phyloP scores from a whole-genome alignment of 2,888 invertebrate species.

The Thymelicus acteon region DNA sequence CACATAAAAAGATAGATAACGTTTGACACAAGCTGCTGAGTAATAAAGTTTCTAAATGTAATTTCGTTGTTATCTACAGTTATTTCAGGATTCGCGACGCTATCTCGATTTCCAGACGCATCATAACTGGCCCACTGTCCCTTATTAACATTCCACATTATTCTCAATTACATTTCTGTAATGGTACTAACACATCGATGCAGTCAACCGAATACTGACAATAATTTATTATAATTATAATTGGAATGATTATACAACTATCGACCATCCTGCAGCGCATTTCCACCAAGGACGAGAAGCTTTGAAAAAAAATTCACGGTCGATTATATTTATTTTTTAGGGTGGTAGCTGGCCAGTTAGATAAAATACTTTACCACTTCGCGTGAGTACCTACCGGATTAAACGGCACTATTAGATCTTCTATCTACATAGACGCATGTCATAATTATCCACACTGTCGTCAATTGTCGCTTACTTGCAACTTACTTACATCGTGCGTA shows the following conservation, averaged over 20 bases:
- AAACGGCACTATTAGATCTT: too few species aligned
- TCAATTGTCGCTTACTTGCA: too few species aligned
- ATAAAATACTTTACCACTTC: neutral
- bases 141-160: constrained; percentile 39
- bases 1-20: neutral
- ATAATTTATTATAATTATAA: neutral
- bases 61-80: constrained; percentile 29
- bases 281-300: too few species aligned
- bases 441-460: too few species aligned
- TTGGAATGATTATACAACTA: too few species aligned
- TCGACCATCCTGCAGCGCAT: too few species aligned
- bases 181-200: constrained; percentile 19
- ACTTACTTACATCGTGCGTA: too few species aligned
- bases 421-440: too few species aligned
- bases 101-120: constrained; percentile 33
- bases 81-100: constrained; percentile 32
- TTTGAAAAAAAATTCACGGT: too few species aligned
- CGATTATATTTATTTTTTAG: too few species aligned
- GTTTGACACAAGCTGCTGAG: neutral
- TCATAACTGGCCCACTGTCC: constrained; percentile 34
- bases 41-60: constrained; percentile 3
- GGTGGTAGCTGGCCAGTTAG: too few species aligned
- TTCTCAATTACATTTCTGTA: constrained; percentile 33
- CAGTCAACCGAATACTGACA: neutral
- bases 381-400: neutral